Evolutionary conservation across 2,113 vertebrate genomes (phyloP), one percentile per base, ranked within the genome.

Genomic region (Azemiops feae): DNA sequence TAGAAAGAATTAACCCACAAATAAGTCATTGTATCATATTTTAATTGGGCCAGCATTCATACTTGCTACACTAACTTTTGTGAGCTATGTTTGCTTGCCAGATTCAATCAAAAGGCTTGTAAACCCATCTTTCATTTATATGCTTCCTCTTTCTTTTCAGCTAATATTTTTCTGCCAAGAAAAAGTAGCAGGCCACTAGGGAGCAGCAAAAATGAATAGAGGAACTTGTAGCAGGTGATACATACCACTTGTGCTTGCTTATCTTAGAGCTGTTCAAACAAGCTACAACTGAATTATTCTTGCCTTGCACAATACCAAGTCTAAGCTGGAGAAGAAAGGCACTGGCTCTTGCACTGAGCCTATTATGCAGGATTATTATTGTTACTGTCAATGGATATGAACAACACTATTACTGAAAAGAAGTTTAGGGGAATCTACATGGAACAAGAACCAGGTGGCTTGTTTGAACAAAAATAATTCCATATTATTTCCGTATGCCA

Each of bases 331-430:
- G 22, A 47, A 94, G 30, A 60, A 87, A 20, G 30, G 0, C 87
- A 92, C 92, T 95, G 95, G 94, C 95, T 93, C 45, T 91, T 87
- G 74, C 14, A 27, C 91, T 91, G 88, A 93, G 9, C 90, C 1
- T 93, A 4, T 95, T 95, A 92, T 87, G 57, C 64, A 81, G 89
- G 22, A 94, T 91, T 91, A 95, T 94, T 95, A 94, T 93, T 85
- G 92, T 74, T 94, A 0, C 34, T 94, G 52, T 96, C 93, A 93
- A 16, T 94, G 90, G 14, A 60, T 92, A 69, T 87, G 54, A 92
- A 95, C 90, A 96, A 95, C 86, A 89, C 25, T 96, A 95, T 96
- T 94, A 93, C 93, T 94, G 90, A 92, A 95, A 96, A 94, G 95
- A 95, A 96, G 87, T 94, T 95, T 95, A 89, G 93, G 23, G n/a